Evolutionary conservation across 2,888 invertebrate genomes (phyloP).

Genomic region (Chloroclystis v-ata): DNA sequence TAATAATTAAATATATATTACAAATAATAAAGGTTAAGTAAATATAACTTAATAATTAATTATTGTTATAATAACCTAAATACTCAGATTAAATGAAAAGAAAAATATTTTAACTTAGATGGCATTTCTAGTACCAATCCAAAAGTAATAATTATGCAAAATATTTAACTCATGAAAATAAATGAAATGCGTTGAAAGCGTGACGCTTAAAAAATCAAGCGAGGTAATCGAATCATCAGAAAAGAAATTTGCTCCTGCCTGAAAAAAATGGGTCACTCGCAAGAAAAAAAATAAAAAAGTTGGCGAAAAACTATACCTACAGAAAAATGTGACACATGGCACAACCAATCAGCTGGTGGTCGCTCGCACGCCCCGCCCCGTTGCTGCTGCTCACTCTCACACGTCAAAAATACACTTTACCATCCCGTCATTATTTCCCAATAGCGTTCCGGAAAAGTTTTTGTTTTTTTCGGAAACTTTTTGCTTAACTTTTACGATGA

Average conservation of each 20-base stretch:
- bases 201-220: background rate
- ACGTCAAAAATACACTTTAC: conserved; percentile 61
- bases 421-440: conserved; percentile 45
- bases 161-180: no score
- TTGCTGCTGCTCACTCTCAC: conserved; percentile 64
- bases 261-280: conserved; percentile 20
- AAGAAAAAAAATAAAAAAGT: conserved; percentile 36
- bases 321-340: conserved; percentile 68
- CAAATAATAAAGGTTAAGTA: no score
- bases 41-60: no score
- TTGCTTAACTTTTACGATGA: conserved; percentile 5
- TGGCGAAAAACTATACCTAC: conserved; percentile 60
- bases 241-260: conserved; percentile 3
- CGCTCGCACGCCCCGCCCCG: conserved; percentile 64
- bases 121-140: no score
- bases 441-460: conserved; percentile 20
- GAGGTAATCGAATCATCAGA: background rate
- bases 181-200: background rate
- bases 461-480: conserved; percentile 20
- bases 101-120: no score
- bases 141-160: no score
- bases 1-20: no score
- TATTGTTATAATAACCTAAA: no score
- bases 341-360: conserved; percentile 73
- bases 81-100: no score